Percentiles rank a stretch among this genome's conserved stretches.
Evolutionary conservation across 2,888 invertebrate species (phyloP).

Genomic region (Brenthis ino): DNA sequence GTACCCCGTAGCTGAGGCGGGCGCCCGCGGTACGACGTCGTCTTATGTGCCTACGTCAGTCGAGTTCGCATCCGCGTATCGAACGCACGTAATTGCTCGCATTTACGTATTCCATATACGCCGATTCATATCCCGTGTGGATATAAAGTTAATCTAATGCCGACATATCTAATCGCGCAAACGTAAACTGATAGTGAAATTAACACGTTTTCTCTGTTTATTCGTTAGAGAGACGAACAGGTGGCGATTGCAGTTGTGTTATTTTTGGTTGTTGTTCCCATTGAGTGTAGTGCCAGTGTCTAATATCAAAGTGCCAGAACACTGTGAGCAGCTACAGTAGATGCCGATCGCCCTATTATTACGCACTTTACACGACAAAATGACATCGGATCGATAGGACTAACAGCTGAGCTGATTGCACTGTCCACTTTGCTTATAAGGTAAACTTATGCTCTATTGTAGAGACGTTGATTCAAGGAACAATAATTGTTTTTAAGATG

Average conservation of each 20-base stretch:
- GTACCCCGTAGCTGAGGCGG: constrained; percentile 57
- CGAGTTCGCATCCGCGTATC: constrained; percentile 54
- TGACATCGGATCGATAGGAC: constrained; percentile 63
- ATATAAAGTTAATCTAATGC: constrained; percentile 39
- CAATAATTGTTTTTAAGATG: neutral
- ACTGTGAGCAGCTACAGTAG: constrained; percentile 58
- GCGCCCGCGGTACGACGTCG: constrained; percentile 47
- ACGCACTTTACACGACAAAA: constrained; percentile 48
- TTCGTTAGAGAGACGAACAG: constrained; percentile 54
- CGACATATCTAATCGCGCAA: constrained; percentile 41
- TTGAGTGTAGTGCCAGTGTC: constrained; percentile 59
- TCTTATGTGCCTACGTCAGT: constrained; percentile 67
- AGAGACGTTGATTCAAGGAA: neutral
- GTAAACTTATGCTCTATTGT: constrained; percentile 49
- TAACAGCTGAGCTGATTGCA: constrained; percentile 68
- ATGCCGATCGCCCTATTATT: constrained; percentile 45
- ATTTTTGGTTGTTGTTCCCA: constrained; percentile 59
- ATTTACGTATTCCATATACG: constrained; percentile 43
- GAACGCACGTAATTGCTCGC: constrained; percentile 47
- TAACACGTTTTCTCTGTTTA: constrained; percentile 24
- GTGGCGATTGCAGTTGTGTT: constrained; percentile 64
- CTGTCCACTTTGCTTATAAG: constrained; percentile 61
- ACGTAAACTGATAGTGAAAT: constrained; percentile 44
- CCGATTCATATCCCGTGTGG: constrained; percentile 45
- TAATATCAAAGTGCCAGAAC: constrained; percentile 52